Percentiles rank a stretch among this genome's conserved stretches.
Evolutionary conservation across 2,888 invertebrate species (phyloP).

Genomic region (Caenorhabditis auriculariae): DNA sequence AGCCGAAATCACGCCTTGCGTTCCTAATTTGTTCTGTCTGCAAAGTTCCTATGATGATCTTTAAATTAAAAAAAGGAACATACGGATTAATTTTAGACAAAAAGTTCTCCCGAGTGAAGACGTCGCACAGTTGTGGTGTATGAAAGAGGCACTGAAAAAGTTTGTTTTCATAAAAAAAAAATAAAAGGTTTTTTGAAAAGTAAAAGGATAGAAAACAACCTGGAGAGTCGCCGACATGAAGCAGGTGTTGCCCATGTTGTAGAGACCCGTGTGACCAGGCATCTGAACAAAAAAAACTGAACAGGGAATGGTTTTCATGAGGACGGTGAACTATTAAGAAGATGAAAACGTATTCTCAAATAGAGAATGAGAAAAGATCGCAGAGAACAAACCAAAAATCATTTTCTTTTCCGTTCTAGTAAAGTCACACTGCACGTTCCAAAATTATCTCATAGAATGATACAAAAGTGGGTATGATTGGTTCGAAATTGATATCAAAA

Average conservation of each 20-base stretch:
- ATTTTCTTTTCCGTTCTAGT: too few species aligned
- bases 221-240: conserved; percentile 60
- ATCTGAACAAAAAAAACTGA: background rate
- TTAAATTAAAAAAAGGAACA: conserved; percentile 1
- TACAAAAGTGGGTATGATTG: too few species aligned
- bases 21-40: conserved; percentile 45
- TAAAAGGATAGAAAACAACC: conserved; percentile 3
- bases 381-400: too few species aligned
- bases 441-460: too few species aligned
- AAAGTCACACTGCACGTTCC: background rate
- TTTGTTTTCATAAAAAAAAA: background rate
- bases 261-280: conserved; percentile 61
- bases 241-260: conserved; percentile 69
- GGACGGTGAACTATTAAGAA: background rate
- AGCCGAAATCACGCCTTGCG: conserved; percentile 52
- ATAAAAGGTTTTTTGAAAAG: background rate
- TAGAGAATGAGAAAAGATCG: too few species aligned
- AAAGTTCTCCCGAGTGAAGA: conserved; percentile 45
- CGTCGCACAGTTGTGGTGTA: conserved; percentile 40
- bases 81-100: conserved; percentile 33
- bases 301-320: background rate
- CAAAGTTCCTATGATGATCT: conserved; percentile 5
- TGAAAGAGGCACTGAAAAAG: conserved; percentile 56
- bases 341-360: too few species aligned
- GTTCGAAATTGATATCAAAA: too few species aligned